Percentiles rank a stretch among this genome's conserved stretches.
phyloP scores from a whole-genome alignment of 2,113 vertebrate genomes.

The Caretta caretta region DNA sequence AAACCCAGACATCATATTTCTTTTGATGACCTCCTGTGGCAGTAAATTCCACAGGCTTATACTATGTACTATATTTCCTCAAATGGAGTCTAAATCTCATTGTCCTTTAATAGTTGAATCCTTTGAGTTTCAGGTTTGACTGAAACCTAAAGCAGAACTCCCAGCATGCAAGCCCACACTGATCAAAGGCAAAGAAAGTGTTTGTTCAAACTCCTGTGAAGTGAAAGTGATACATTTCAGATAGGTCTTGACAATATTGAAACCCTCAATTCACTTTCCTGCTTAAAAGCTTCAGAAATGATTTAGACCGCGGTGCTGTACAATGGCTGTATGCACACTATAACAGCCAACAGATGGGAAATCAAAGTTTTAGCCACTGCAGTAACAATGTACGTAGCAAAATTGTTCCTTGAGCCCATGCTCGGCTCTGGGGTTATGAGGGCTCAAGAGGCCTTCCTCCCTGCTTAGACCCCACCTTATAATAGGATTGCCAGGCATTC shows the following conservation, averaged over 20 bases:
- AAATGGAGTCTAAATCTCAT: not conserved
- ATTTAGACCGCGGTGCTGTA: not conserved
- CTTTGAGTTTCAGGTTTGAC: not conserved
- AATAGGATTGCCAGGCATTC: not conserved
- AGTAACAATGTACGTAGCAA: rapidly evolving
- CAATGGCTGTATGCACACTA: rapidly evolving
- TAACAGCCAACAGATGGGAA: not conserved
- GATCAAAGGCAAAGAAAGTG: not conserved
- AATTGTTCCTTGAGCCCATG: not conserved
- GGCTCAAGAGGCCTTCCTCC: not conserved
- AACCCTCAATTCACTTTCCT: not conserved
- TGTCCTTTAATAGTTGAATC: not conserved
- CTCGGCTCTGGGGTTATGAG: not conserved
- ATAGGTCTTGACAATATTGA: not conserved
- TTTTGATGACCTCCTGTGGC: not conserved
- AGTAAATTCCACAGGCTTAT: not conserved
- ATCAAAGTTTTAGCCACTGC: rapidly evolving
- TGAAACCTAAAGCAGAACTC: not conserved
- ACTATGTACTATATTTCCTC: not conserved
- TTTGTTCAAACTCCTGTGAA: not conserved
- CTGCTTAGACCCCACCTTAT: not conserved
- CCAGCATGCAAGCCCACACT: not conserved
- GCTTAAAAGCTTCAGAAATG: not conserved
- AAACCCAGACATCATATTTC: not conserved
- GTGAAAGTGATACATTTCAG: not conserved